These are phyloP conservation scores for Laodelphax striatellus DNA, from an alignment of 1,140 invertebrate genomes.

Conservation along the genomic window DNA sequence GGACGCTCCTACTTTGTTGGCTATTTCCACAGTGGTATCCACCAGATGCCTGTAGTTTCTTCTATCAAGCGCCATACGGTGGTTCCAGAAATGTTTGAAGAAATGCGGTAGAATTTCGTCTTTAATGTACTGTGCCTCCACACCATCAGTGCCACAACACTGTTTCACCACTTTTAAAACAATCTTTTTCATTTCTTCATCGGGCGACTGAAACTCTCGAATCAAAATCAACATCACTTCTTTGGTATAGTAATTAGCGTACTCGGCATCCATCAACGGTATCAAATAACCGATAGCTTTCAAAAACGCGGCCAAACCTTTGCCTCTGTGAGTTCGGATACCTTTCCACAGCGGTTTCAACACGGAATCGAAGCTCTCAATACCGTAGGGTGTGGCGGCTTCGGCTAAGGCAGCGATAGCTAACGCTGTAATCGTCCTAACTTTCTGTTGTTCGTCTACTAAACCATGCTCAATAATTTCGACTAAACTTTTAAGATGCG, in stretches of 20 bases:
- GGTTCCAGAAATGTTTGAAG: constrained; percentile 99
- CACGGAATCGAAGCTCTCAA: constrained; percentile 99
- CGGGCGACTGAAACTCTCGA: constrained; percentile 97
- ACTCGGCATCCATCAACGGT: constrained; percentile 99
- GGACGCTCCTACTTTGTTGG: constrained; percentile 96
- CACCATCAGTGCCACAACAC: constrained; percentile 99
- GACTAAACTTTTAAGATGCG: constrained; percentile 94
- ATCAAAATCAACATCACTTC: constrained; percentile 99
- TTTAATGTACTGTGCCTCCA: constrained; percentile 97
- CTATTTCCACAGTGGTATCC: constrained; percentile 99
- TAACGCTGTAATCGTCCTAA: constrained; percentile 94
- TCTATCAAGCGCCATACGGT: constrained; percentile 96
- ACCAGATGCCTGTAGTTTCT: constrained; percentile 96
- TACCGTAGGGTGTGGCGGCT: constrained; percentile 97
- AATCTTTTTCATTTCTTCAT: constrained; percentile 99
- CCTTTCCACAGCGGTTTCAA: constrained; percentile 99
- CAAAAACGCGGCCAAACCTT: constrained; percentile 96
- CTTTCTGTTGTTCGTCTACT: constrained; percentile 80
- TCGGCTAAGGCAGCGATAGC: constrained; percentile 96
- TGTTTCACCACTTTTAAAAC: constrained; percentile 99
- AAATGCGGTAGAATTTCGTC: constrained; percentile 98
- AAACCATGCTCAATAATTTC: constrained; percentile 98
- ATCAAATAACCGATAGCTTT: constrained; percentile 99
- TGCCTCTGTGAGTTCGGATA: constrained; percentile 95
- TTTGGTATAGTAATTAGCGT: constrained; percentile 98